Conservation (phyloP, 2,113 vertebrate species). For the Reinhardtius hippoglossoides region DNA sequence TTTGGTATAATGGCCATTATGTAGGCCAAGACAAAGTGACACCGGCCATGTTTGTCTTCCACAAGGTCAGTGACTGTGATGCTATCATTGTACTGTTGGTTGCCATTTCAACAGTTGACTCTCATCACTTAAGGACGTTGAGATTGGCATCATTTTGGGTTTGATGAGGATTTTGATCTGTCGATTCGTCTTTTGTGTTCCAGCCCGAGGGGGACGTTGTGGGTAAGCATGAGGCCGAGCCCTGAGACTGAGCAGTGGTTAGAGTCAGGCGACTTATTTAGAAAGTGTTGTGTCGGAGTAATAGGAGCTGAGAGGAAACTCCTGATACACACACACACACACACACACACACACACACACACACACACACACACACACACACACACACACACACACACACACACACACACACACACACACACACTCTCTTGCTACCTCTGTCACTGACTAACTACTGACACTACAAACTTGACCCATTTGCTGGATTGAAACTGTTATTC, state of each 20-base stretch:
- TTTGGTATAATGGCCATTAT: slow-evolving; percentile 6
- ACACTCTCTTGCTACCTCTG: slow-evolving; percentile 5
- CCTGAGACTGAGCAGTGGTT: slow-evolving; percentile 26
- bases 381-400: slow-evolving; percentile 11
- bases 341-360: slow-evolving; percentile 13
- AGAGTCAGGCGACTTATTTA: slow-evolving; percentile 57
- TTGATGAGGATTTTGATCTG: not conserved
- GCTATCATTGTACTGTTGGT: not conserved
- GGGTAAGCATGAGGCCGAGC: slow-evolving; percentile 25
- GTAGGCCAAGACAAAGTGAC: slow-evolving; percentile 43
- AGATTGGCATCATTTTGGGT: not conserved
- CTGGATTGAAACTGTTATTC: slow-evolving; percentile 18
- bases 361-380: slow-evolving; percentile 21
- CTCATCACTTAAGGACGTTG: not conserved
- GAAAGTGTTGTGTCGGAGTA: slow-evolving; percentile 71
- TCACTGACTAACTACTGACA: slow-evolving; percentile 30
- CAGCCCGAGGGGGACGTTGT: not conserved
- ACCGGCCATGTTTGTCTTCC: slow-evolving; percentile 5
- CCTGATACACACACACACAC: slow-evolving; percentile 18
- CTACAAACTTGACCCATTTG: slow-evolving; percentile 21
- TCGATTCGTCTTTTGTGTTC: not conserved
- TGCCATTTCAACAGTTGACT: not conserved
- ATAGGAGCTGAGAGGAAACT: slow-evolving; percentile 61
- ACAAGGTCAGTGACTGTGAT: slow-evolving; percentile 17
- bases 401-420: slow-evolving; percentile 14